Base-by-base conservation (phyloP, 2,797 vertebrate species). In the Tachyglossus aculeatus region DNA sequence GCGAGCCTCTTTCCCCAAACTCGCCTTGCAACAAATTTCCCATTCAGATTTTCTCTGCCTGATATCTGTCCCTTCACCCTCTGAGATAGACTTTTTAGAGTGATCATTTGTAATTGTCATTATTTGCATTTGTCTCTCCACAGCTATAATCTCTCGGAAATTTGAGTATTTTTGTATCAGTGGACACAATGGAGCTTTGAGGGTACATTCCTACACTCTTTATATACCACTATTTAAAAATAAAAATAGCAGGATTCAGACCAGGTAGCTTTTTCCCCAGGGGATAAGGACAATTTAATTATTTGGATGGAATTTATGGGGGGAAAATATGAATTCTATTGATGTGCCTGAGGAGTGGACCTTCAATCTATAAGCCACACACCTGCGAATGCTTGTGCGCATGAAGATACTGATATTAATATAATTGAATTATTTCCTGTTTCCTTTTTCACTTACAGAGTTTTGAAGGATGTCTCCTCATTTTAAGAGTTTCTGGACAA, bases 291-390 rank as follows among this genome's bases (percentile, higher is more conserved):
- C 18, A 2, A 3, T 29, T 25, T 40, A 40, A n/a, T 61, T 18
- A 61, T 32, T 5, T n/a, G 1, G 2, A 5, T 18, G 32, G 18
- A 41, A 1, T 7, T 7, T 10, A 13, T 11, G 8, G 33, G 11
- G 32, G 40, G 40, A 60, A 66, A 6, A 18, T 0, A 1, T 2
- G 5, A 31, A 6, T 59, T 56, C 48, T 14, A 1, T 5, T 33
- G 2, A 27, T 5, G n/a, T 0, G 4, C 2, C 19, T 3, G 6
- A 18, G 2, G 1, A 24, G 16, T 2, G 15, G 12, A 0, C 15
- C 1, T 27, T 24, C 43, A 14, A 9, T 16, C 5, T 1, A 40
- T 32, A 7, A 27, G 2, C 5, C 1, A 14, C 15, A 8, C 6
- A n/a, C 13, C 15, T 21, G 1, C 33, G 22, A 19, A 67, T 18